Evolutionary conservation across 2,113 vertebrate genomes (phyloP).

Genomic region (Seriola aureovittata): DNA sequence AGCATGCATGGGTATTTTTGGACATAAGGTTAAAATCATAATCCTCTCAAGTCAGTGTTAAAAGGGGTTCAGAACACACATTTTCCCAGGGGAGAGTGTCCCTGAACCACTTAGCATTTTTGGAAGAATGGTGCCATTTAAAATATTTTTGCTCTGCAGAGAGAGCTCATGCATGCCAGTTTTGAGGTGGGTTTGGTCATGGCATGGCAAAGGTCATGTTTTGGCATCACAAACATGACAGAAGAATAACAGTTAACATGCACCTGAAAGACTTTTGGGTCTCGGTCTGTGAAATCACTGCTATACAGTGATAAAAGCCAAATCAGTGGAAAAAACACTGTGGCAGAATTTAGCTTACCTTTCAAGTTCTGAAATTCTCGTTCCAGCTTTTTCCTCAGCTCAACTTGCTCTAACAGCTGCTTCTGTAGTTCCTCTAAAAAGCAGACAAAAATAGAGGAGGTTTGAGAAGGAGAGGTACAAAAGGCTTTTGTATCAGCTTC

Average conservation of each 20-base stretch:
- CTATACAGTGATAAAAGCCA: not conserved
- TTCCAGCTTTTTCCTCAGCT: slow-evolving; percentile 96
- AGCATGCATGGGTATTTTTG: slow-evolving; percentile 1
- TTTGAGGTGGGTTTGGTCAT: slow-evolving; percentile 16
- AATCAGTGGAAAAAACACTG: not conserved
- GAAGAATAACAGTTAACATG: slow-evolving; percentile 20
- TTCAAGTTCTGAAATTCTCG: slow-evolving; percentile 97
- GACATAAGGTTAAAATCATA: slow-evolving; percentile 6
- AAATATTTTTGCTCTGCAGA: not conserved
- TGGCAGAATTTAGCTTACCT: slow-evolving; percentile 84
- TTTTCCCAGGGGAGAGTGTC: slow-evolving; percentile 18
- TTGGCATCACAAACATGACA: slow-evolving; percentile 5
- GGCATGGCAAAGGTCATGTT: slow-evolving; percentile 4
- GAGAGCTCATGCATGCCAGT: slow-evolving; percentile 9
- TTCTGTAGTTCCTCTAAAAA: slow-evolving; percentile 94
- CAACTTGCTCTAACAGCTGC: slow-evolving; percentile 95
- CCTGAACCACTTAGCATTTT: slow-evolving; percentile 47
- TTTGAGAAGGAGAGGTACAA: slow-evolving; percentile 30
- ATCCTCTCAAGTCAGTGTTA: slow-evolving; percentile 27
- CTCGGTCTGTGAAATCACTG: not conserved
- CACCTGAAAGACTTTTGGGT: slow-evolving; percentile 7
- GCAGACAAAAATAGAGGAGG: slow-evolving; percentile 28
- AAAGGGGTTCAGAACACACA: slow-evolving; percentile 25
- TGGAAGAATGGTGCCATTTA: slow-evolving; percentile 17
- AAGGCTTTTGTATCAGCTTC: slow-evolving; percentile 9